Conservation (phyloP, 2,797 vertebrate species). For the Gymnodraco acuticeps region DNA sequence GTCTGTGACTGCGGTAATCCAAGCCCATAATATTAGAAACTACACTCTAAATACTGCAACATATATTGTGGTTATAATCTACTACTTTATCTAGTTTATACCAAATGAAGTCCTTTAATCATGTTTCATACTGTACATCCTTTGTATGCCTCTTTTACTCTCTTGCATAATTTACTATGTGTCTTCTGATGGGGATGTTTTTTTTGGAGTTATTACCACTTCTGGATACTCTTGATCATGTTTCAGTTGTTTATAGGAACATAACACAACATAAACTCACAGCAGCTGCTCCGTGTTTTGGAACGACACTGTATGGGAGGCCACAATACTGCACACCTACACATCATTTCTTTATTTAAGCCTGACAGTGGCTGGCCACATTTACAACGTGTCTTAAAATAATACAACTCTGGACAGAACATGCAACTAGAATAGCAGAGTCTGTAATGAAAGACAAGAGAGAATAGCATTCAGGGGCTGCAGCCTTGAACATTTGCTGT, state of each 20-base stretch:
- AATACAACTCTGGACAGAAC: slow-evolving; percentile 47
- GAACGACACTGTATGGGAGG: slow-evolving; percentile 15
- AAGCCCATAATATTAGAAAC: background rate
- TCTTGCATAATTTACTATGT: background rate
- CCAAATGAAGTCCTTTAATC: background rate
- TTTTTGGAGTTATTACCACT: slow-evolving; percentile 16
- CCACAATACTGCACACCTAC: slow-evolving; percentile 47
- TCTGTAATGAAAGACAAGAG: slow-evolving; percentile 26
- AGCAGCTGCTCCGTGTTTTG: slow-evolving; percentile 49
- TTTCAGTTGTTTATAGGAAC: slow-evolving; percentile 49
- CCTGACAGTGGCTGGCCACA: slow-evolving; percentile 25
- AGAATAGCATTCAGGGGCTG: slow-evolving; percentile 9
- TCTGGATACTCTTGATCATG: slow-evolving; percentile 33
- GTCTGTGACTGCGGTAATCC: background rate
- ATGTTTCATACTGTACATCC: background rate
- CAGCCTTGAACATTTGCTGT: slow-evolving; percentile 22
- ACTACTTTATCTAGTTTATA: background rate
- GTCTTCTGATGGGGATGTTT: slow-evolving; percentile 14
- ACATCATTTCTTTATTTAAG: slow-evolving; percentile 53
- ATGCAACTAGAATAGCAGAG: slow-evolving; percentile 33
- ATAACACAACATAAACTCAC: slow-evolving; percentile 26
- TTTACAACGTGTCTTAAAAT: slow-evolving; percentile 57
- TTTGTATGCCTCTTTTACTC: background rate
- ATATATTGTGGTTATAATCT: background rate
- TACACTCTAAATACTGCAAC: background rate